phyloP scores from a whole-genome alignment of 2,888 invertebrate genomes.

The Furcula furcula region DNA sequence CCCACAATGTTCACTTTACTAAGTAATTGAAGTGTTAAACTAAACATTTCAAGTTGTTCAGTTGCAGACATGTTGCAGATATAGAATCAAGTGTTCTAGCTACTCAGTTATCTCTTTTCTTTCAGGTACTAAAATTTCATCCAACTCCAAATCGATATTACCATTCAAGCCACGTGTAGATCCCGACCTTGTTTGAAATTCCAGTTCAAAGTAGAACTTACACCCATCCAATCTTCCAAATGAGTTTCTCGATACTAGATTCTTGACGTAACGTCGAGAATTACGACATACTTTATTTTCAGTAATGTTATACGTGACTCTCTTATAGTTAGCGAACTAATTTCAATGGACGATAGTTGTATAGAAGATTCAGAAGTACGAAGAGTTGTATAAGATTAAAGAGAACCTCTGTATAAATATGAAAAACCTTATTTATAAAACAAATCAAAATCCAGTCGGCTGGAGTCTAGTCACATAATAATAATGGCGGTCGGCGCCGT shows the following conservation, averaged over 20 bases:
- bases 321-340: conserved; percentile 37
- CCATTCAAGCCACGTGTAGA: background rate
- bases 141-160: background rate
- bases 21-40: too few relatives aligned
- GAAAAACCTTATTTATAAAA: too few relatives aligned
- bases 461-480: background rate
- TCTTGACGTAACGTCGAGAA: conserved; percentile 8
- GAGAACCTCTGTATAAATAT: too few relatives aligned
- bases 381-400: too few relatives aligned
- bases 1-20: too few relatives aligned
- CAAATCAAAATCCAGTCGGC: too few relatives aligned
- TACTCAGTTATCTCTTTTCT: too few relatives aligned
- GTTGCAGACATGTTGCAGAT: too few relatives aligned
- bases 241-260: conserved; percentile 12
- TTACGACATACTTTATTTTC: conserved; percentile 30
- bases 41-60: too few relatives aligned
- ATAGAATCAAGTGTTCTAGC: too few relatives aligned
- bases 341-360: conserved; percentile 28
- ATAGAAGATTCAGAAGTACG: too few relatives aligned
- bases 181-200: conserved; percentile 19
- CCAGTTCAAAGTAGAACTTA: conserved; percentile 20
- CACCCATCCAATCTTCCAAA: conserved; percentile 22
- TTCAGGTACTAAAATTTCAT: too few relatives aligned
- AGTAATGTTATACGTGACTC: conserved; percentile 53
- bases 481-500: conserved; percentile 3